A percentile compares a stretch with the other conserved stretches of the same genome.
Conservation (phyloP, 2,113 vertebrate species). For the Tragelaphus strepsiceros region DNA sequence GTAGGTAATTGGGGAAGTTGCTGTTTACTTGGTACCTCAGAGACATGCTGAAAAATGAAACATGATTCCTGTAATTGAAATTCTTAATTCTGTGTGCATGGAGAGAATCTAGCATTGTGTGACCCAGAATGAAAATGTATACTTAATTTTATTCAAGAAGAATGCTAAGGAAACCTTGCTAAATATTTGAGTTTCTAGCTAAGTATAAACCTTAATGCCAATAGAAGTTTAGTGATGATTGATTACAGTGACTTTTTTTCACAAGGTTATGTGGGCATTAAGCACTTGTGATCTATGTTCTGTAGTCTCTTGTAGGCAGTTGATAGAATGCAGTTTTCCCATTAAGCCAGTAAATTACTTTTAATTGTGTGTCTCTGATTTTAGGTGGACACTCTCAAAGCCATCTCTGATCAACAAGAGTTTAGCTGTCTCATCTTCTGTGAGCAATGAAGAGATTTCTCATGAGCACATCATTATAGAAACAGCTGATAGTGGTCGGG, state of each 20-base stretch:
- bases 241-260: background rate
- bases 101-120: background rate
- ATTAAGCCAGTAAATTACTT: background rate
- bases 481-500: slow-evolving; percentile 92
- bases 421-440: slow-evolving; percentile 83
- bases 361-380: slow-evolving; percentile 15
- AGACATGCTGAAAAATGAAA: background rate
- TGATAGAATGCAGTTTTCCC: background rate
- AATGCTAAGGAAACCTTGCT: background rate
- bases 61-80: background rate
- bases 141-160: background rate
- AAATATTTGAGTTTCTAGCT: background rate
- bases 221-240: background rate
- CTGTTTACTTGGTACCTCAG: background rate
- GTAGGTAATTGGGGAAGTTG: background rate
- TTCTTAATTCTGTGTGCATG: background rate
- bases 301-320: accelerated
- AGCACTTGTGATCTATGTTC: background rate
- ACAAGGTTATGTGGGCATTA: background rate
- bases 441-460: slow-evolving; percentile 91
- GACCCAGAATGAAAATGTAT: background rate
- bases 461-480: slow-evolving; percentile 87
- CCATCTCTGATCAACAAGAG: slow-evolving; percentile 79
- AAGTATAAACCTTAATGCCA: background rate
- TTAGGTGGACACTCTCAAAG: slow-evolving; percentile 79